Percentiles rank a stretch among this genome's conserved stretches.
Conservation (phyloP, 2,113 vertebrate genomes). For the Varanus salvator region DNA sequence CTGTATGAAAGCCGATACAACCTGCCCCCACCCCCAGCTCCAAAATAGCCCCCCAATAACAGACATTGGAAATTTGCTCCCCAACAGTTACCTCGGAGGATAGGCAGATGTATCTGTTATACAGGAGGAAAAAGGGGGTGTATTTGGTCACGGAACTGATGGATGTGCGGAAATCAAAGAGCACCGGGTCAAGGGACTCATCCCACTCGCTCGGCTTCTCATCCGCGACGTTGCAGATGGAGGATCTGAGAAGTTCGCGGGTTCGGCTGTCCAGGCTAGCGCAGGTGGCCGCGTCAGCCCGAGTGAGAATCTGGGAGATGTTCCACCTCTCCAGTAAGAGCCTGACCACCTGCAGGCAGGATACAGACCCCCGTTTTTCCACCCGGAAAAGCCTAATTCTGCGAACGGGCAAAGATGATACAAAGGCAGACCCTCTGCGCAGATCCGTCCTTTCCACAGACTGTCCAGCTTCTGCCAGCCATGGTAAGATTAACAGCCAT, state of each 20-base stretch:
- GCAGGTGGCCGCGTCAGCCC: constrained; percentile 72
- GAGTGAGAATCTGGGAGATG: constrained; percentile 80
- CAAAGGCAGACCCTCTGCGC: accelerated
- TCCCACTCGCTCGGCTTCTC: constrained; percentile 87
- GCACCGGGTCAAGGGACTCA: constrained; percentile 81
- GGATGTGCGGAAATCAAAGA: constrained; percentile 85
- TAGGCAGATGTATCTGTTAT: constrained; percentile 82
- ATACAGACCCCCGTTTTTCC: neutral
- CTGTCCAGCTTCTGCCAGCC: neutral
- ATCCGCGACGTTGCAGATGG: constrained; percentile 79
- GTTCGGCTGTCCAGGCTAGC: constrained; percentile 76
- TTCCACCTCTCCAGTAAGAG: constrained; percentile 83
- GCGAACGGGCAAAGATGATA: neutral
- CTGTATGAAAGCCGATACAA: too few species aligned
- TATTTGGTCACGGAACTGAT: constrained; percentile 84
- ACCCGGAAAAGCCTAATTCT: neutral
- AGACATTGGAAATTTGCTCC: too few species aligned
- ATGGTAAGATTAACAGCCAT: neutral
- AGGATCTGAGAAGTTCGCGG: constrained; percentile 76
- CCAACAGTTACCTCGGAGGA: constrained; percentile 70
- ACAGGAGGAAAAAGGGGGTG: constrained; percentile 88
- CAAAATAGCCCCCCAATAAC: too few species aligned
- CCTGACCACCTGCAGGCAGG: constrained; percentile 78
- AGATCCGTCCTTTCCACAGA: neutral
- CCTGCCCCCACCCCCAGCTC: neutral